phyloP scores from a whole-genome alignment of 2,888 invertebrate species.

The Parasteatoda lunata region DNA sequence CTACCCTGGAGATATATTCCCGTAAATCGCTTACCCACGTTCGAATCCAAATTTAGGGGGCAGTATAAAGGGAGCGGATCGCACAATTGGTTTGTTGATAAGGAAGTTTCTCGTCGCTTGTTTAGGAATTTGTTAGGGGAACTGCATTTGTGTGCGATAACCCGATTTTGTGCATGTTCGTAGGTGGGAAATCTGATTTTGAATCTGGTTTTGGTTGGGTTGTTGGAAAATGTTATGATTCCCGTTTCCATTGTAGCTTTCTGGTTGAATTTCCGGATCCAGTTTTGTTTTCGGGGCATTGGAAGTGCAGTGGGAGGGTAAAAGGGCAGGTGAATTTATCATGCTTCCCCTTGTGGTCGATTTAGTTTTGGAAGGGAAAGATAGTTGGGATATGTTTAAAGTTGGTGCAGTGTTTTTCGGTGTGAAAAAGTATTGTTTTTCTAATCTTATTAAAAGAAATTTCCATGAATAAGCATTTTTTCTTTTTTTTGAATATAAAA shows the following conservation, averaged over 20 bases:
- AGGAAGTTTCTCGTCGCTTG: conserved; percentile 22
- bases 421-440: too few species aligned
- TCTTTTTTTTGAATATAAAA: too few species aligned
- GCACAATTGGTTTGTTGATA: conserved; percentile 47
- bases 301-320: not conserved
- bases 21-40: not conserved
- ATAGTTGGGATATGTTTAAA: too few species aligned
- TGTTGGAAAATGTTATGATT: not conserved
- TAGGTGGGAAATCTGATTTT: conserved; percentile 49
- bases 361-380: not conserved
- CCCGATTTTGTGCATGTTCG: conserved; percentile 15
- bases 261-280: not conserved
- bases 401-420: too few species aligned
- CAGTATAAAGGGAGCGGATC: not conserved
- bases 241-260: not conserved
- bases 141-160: conserved; percentile 30
- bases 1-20: not conserved
- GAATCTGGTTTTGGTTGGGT: not conserved
- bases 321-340: not conserved
- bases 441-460: too few species aligned
- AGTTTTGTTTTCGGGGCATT: not conserved
- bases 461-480: too few species aligned
- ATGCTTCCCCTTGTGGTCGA: not conserved
- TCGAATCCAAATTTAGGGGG: conserved; percentile 36
- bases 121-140: conserved; percentile 21